Conservation (phyloP, 1,140 invertebrate genomes). For the Polyergus mexicanus region DNA sequence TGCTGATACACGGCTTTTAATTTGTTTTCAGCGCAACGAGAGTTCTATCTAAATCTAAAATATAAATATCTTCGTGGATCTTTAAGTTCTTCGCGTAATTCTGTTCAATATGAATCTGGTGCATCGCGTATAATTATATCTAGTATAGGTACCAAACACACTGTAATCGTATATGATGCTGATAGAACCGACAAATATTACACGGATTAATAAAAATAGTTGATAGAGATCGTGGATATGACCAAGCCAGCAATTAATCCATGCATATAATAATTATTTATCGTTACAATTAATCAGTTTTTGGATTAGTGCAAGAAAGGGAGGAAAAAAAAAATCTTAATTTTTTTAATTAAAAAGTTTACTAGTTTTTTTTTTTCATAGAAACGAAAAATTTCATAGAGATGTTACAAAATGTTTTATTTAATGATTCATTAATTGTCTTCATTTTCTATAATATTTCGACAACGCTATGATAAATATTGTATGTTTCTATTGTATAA, state of each 20-base stretch:
- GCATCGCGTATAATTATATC: not conserved
- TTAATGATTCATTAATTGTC: too few relatives aligned
- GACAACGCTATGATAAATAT: too few relatives aligned
- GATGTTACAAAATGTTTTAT: too few relatives aligned
- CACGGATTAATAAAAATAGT: not conserved
- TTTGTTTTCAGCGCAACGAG: not conserved
- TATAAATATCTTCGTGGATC: not conserved
- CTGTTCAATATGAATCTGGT: not conserved
- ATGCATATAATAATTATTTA: not conserved
- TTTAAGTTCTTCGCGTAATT: conserved; percentile 5
- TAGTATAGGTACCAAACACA: not conserved
- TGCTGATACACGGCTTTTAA: conserved; percentile 16
- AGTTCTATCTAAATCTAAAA: not conserved
- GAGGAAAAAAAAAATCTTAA: too few relatives aligned
- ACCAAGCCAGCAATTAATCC: not conserved
- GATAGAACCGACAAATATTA: not conserved
- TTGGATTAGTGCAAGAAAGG: too few relatives aligned
- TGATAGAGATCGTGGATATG: not conserved
- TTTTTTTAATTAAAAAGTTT: too few relatives aligned
- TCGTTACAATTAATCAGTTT: not conserved
- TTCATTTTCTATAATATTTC: too few relatives aligned
- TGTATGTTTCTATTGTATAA: not conserved
- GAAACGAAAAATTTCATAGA: too few relatives aligned
- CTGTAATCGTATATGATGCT: not conserved
- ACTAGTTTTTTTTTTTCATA: too few relatives aligned